Evolutionary conservation across 2,888 invertebrate species (phyloP), one percentile per base, ranked within the genome.

Genomic region (Euclidia mi): DNA sequence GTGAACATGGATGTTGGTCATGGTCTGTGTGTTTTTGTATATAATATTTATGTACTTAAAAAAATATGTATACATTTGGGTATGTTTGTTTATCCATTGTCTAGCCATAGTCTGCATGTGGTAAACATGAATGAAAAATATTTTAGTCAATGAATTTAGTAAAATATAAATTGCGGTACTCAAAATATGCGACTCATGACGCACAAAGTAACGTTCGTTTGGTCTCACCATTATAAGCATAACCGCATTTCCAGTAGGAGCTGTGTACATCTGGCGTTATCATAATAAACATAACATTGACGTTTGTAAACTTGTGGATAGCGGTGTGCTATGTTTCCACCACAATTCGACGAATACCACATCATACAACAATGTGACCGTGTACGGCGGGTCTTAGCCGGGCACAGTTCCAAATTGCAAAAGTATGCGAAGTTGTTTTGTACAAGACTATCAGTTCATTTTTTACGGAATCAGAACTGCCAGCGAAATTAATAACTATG

Each of bases 231-330:
- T 25, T 20, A 40, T 20, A 20, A 6, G 11, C 18, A 1, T n/a
- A 4, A 40, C 40, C 37, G 18, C 18, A 38, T 18, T 18, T 2
- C 18, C 18, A n/a, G 17, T 15, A 18, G 7, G 20, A 3, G 20
- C 20, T 18, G 15, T 7, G 37, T n/a, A 12, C 7, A 40, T 40
- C 0, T 18, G 12, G 2, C 3, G 6, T 11, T 20, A 20, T 12
- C 14, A n/a, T 37, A 15, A 37, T 37, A 17, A 29, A n/a, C 37
- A 37, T 29, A 38, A 17, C 37, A 37, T 3, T 17, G 17, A 12
- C 11, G 48, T 20, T 32, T 48, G 20, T 32, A 20, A 41, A 41
- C 20, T 32, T 32, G 48, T 20, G 32, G 48, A 18, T 40, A 40
- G n/a, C 14, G 20, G 32, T 41, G 14, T 32, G 2, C 15, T 32